Base-by-base conservation (phyloP, 2,888 invertebrate species). In the Sminthurides aquaticus region DNA sequence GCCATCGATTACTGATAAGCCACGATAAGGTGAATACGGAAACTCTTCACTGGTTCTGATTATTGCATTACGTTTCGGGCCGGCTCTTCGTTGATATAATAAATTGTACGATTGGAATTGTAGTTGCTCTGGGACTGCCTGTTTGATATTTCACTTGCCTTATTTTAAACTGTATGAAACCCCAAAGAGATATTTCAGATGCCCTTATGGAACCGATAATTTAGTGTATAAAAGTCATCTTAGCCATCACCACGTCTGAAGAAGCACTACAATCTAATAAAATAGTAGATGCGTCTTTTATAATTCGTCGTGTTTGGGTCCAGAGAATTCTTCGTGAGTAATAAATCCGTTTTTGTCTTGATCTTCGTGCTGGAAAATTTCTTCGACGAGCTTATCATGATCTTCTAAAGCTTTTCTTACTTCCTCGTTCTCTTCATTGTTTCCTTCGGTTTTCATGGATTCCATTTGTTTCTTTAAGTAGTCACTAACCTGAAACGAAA, bases 351-450 rank as follows among this genome's bases (percentile, higher is more conserved):
- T 95, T 79, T 91, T 92, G 80, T 97, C 94, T 79, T 90, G 91
- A 79, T 97, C 96, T 79, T 97, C 96, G 78, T 95, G 94, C 78
- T 92, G 91, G 86, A 97, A 96, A 77, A 97, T 95, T 79, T 96
- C 95, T 77, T 94, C 91, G 5, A 96, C 91, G 64, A 96, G 85
- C 78, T 93, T 93, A 79, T 94, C 91, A 79, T 95, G 91, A 77
- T 91, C 89, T 66, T 88, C 88, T 63, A 91, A 80, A 87, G 89
- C 90, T 77, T 87, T 88, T 78, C 87, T 88, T 75, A 91, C 82
- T 77, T 92, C 90, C 2, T 88, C 88, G 75, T 86, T 85, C 70
- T 77, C 78, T 49, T 75, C 76, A 34, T 67, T 71, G 69, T 85
- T 87, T 1, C 87, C 88, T 34, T 78, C 78, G 18, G 76, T 76